Conservation (phyloP, 2,888 invertebrate genomes). For the Acholoe squamosa region DNA sequence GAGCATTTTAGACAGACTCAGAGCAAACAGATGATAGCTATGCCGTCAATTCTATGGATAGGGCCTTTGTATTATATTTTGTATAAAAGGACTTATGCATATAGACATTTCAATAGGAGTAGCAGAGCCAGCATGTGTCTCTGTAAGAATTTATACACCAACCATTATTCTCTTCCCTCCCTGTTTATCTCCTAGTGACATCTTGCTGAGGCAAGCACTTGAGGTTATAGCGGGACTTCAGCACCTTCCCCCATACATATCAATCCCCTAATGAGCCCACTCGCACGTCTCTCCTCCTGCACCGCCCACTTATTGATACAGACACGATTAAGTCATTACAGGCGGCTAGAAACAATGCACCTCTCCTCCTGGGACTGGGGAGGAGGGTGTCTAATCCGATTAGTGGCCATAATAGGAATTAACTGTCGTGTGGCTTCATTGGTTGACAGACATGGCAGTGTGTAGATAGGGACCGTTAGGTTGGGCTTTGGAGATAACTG, state of each 20-base stretch:
- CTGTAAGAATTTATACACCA: too few species aligned
- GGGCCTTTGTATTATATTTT: too few species aligned
- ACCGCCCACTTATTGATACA: neutral
- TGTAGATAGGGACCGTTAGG: neutral
- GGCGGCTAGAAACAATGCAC: neutral
- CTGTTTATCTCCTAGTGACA: too few species aligned
- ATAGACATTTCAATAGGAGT: too few species aligned
- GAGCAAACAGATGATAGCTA: too few species aligned
- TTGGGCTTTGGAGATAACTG: neutral
- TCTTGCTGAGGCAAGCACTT: too few species aligned
- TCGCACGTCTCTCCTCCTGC: neutral
- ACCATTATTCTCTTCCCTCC: too few species aligned
- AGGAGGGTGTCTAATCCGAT: conserved; percentile 8
- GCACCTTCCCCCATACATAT: neutral
- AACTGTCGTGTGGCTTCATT: neutral
- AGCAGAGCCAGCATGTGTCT: too few species aligned
- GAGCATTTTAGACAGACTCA: too few species aligned
- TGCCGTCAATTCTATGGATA: too few species aligned
- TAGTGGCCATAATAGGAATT: neutral
- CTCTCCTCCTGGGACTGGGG: neutral
- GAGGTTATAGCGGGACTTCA: too few species aligned
- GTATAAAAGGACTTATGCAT: too few species aligned
- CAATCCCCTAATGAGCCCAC: neutral
- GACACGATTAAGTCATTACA: neutral
- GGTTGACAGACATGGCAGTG: neutral